Evolutionary conservation across 1,140 invertebrate genomes (phyloP).

Genomic region (Gerris buenoi): DNA sequence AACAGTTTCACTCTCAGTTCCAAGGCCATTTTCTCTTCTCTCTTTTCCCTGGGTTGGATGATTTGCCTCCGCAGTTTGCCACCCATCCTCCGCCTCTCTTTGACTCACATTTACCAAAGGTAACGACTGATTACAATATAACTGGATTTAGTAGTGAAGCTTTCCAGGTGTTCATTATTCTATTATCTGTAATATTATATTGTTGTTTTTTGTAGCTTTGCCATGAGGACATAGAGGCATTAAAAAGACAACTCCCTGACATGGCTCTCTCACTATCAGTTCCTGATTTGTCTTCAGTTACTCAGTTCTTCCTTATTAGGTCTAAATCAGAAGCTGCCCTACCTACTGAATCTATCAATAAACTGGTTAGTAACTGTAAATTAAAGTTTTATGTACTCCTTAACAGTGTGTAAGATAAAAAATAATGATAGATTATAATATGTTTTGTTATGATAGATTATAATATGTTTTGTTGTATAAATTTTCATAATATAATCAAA

Average conservation of each 20-base stretch:
- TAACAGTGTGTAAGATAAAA: no score
- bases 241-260: conserved; percentile 47
- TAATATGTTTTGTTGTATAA: no score
- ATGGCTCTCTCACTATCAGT: conserved; percentile 37
- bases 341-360: no score
- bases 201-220: not conserved
- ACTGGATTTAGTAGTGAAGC: no score
- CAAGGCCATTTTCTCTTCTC: conserved; percentile 73
- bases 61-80: conserved; percentile 69
- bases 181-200: no score
- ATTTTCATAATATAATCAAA: no score
- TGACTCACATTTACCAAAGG: conserved; percentile 52
- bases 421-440: no score
- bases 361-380: no score
- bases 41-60: conserved; percentile 76
- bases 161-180: no score
- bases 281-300: conserved; percentile 47
- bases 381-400: no score
- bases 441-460: no score
- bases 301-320: conserved; percentile 52
- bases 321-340: conserved; percentile 16
- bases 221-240: conserved; percentile 52
- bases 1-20: conserved; percentile 55
- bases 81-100: conserved; percentile 59
- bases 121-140: no score